Base-by-base conservation (phyloP, 1,140 invertebrate species). In the Hycleus cichorii region DNA sequence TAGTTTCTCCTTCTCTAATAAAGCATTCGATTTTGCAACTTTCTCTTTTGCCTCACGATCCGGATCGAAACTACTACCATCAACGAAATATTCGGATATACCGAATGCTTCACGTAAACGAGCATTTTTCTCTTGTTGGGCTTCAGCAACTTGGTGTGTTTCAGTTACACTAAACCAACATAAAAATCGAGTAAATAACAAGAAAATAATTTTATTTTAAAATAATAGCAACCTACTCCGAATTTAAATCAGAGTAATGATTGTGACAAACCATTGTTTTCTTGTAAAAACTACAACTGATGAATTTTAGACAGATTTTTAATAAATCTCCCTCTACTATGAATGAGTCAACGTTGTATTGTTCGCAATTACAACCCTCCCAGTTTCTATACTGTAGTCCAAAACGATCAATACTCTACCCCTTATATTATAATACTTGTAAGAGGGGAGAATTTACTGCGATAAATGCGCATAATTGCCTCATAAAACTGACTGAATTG, bases 51-150 rank as follows among this genome's bases (percentile, higher is more conserved):
- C 83, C 69, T 86, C 84, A 24, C 91, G 79, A 70, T 91, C 87
- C 8, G 90, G 85, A 78, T 97, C 93, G 72, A 97, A 83, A 67
- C 93, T 95, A 67, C 88, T 90, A 25, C 95, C 95, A 75, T 97
- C 94, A 9, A 95, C 88, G 78, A 96, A 98, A 68, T 88, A 86
- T 60, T 93, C 89, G 26, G 90, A 91, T 62, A 98, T 93, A 47
- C 95, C 94, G 75, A 98, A 97, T 1, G 95, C 95, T 72, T 94
- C 90, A 45, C 93, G 84, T 49, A 97, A 77, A 49, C 86, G 85
- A 5, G 89, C 90, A 81, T 98, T 98, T 75, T 97, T 97, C 69
- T 95, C 89, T 71, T 93, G 89, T 71, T 96, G 94, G n/a, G 94
- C 93, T 75, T 95, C 92, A 2, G 95, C 94, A 54, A 96, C 84